These are phyloP conservation scores for Elgonia sp. DNA, from an alignment of 2,888 invertebrate genomes.

Conservation along the genomic window DNA sequence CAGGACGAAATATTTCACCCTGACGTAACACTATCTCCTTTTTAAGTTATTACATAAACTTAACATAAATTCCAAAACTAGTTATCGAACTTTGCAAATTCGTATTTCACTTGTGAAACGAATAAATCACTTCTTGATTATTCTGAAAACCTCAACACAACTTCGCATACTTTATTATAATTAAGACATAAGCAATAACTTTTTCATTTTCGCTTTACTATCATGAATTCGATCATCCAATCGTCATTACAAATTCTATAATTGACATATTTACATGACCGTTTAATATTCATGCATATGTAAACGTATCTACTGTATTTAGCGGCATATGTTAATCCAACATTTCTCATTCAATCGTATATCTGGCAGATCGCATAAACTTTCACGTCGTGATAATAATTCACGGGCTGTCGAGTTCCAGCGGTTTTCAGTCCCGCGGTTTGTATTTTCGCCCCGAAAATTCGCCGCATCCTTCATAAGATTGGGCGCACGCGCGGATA, in stretches of 20 bases:
- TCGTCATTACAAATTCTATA: background rate
- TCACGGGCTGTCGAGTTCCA: background rate
- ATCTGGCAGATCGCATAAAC: constrained; percentile 8
- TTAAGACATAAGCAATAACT: constrained; percentile 12
- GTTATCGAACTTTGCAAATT: background rate
- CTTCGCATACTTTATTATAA: background rate
- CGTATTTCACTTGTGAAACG: constrained; percentile 4
- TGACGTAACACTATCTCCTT: background rate
- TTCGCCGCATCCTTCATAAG: background rate
- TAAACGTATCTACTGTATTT: constrained; percentile 53
- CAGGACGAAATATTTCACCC: too few species aligned
- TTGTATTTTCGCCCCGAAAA: background rate
- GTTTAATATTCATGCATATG: constrained; percentile 52
- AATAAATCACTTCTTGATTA: constrained; percentile 15
- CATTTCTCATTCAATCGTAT: constrained; percentile 23
- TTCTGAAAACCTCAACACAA: too few species aligned
- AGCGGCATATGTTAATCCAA: constrained; percentile 40
- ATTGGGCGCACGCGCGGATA: background rate
- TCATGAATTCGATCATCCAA: constrained; percentile 4
- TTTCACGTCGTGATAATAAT: constrained; percentile 18
- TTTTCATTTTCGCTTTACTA: constrained; percentile 16
- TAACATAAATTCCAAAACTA: constrained; percentile 2
- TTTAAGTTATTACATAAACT: constrained; percentile 4
- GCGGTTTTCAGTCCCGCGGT: too few species aligned
- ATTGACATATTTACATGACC: constrained; percentile 28